Evolutionary conservation across 2,888 invertebrate species (phyloP).

Genomic region (Onthophagus sagittarius): DNA sequence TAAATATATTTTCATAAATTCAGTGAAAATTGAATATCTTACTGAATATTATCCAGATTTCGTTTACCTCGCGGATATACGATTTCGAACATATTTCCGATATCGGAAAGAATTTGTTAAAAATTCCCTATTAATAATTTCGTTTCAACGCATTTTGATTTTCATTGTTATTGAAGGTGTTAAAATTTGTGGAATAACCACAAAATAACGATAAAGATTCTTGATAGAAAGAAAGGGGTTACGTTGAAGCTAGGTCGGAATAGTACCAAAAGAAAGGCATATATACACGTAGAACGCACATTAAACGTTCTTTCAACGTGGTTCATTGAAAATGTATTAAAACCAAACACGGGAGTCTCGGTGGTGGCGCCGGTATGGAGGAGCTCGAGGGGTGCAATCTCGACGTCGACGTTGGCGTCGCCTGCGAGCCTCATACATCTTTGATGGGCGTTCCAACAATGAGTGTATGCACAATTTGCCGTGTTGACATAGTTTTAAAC

Average conservation of each 20-base stretch:
- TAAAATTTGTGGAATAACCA: neutral
- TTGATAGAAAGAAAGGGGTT: neutral
- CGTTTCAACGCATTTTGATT: too few relatives aligned
- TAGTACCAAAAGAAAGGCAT: neutral
- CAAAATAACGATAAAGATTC: neutral
- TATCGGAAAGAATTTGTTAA: too few relatives aligned
- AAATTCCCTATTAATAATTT: too few relatives aligned
- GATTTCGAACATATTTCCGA: too few relatives aligned
- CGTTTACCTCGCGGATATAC: too few relatives aligned
- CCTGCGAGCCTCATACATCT: slow-evolving; percentile 43
- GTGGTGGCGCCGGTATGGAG: slow-evolving; percentile 31
- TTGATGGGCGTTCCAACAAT: slow-evolving; percentile 47
- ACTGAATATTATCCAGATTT: too few relatives aligned
- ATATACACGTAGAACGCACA: slow-evolving; percentile 23
- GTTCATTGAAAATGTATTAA: slow-evolving; percentile 50
- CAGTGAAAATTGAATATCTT: too few relatives aligned
- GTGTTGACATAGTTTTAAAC: slow-evolving; percentile 51
- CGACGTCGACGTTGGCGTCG: slow-evolving; percentile 22
- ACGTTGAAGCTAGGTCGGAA: neutral
- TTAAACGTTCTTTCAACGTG: slow-evolving; percentile 42
- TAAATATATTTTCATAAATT: too few relatives aligned
- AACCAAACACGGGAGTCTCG: slow-evolving; percentile 42
- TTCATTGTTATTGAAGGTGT: neutral
- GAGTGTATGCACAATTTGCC: slow-evolving; percentile 50
- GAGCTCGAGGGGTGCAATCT: slow-evolving; percentile 28